Evolutionary conservation across 2,888 invertebrate species (phyloP).

Genomic region (Phoronis australis): DNA sequence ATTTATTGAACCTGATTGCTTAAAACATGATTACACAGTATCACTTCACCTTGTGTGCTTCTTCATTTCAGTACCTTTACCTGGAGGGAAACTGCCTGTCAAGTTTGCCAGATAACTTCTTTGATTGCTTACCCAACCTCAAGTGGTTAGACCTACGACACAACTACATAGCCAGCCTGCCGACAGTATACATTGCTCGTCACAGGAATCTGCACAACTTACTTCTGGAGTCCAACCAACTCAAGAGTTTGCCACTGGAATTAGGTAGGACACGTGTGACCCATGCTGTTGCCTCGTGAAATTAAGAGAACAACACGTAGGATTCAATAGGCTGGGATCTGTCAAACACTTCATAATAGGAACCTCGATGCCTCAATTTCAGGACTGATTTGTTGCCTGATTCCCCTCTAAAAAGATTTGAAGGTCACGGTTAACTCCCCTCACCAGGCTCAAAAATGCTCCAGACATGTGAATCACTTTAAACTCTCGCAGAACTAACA

Average conservation of each 20-base stretch:
- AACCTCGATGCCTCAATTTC: no score
- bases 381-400: no score
- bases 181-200: slow-evolving; percentile 38
- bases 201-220: slow-evolving; percentile 41
- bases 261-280: slow-evolving; percentile 44
- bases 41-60: neutral
- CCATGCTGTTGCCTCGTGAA: no score
- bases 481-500: no score
- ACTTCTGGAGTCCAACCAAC: slow-evolving; percentile 44
- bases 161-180: slow-evolving; percentile 39
- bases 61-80: slow-evolving; percentile 42
- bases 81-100: slow-evolving; percentile 44
- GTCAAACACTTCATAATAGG: no score
- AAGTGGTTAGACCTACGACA: slow-evolving; percentile 47
- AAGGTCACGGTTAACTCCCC: no score
- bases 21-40: neutral
- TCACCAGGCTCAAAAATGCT: no score
- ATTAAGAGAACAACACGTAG: no score
- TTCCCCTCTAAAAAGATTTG: no score
- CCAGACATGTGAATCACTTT: no score
- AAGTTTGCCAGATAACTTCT: slow-evolving; percentile 45
- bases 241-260: slow-evolving; percentile 44
- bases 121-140: slow-evolving; percentile 40
- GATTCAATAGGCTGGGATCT: no score
- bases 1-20: neutral